Evolutionary conservation across 2,888 invertebrate species (phyloP).

Genomic region (Apotomis betuletana): DNA sequence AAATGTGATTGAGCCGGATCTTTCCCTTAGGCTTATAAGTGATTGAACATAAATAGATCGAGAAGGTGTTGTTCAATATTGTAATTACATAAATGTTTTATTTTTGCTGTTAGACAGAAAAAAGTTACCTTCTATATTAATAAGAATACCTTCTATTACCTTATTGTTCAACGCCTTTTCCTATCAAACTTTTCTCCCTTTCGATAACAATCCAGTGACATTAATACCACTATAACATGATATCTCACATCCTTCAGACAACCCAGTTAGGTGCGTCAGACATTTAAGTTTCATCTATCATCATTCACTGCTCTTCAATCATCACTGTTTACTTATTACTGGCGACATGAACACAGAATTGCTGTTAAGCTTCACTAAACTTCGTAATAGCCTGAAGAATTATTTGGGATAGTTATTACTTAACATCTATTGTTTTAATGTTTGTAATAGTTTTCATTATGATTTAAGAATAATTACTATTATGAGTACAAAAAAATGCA

Average conservation of each 20-base stretch:
- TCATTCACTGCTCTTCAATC: conserved; percentile 75
- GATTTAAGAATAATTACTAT: background rate
- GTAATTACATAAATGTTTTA: no score
- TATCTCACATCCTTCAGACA: conserved; percentile 58
- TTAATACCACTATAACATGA: conserved; percentile 51
- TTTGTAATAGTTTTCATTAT: background rate
- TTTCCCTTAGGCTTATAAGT: no score
- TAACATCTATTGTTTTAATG: background rate
- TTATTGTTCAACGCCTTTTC: background rate
- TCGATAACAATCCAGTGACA: conserved; percentile 21
- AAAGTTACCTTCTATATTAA: no score
- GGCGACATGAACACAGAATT: conserved; percentile 77
- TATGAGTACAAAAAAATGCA: no score
- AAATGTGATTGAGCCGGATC: no score
- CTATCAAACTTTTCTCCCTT: background rate
- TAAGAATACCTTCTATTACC: no score
- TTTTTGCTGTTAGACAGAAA: no score
- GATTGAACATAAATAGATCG: no score
- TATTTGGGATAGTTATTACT: background rate
- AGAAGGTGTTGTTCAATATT: no score
- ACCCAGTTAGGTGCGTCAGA: conserved; percentile 69
- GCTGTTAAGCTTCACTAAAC: conserved; percentile 73
- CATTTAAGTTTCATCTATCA: conserved; percentile 80
- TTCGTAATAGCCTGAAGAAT: conserved; percentile 47
- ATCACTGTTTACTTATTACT: conserved; percentile 76